Base-by-base conservation (phyloP, 2,888 invertebrate species). In the Eupeodes luniger region DNA sequence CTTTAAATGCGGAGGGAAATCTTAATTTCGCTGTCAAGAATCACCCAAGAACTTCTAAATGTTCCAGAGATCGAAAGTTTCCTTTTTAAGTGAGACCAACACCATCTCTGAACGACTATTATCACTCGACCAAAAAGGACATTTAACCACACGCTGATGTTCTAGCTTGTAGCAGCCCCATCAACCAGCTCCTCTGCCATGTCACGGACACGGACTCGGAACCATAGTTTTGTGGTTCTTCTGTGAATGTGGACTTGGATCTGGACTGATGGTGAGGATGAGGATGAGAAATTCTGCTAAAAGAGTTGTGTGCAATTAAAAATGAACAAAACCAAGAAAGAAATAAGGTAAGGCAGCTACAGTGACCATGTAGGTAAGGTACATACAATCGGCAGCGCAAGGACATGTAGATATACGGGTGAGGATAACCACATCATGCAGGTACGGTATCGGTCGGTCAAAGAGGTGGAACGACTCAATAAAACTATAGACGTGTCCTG, bases 231-330 rank as follows among this genome's bases (percentile, higher is more conserved):
- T 74, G 34, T 62, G 67, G 19, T 44, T 34, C 12, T 11, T n/a
- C 11, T 44, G 47, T 36, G 40, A 44, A 19, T 34, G 47, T 36
- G 57, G 12, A 11, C 11, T 19, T 57, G 34, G 14, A 40, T 1
- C 40, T 5, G 40, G 40, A 40, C 40, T 40, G 40, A 1, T 40
- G 6, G 9, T 40, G 40, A 9, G 5, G 40, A 40, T 5, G 40
- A 40, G 6, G 40, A 40, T 5, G 40, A 40, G 40, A 5, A 40
- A 16, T 12, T 40, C 47, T 77, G 16, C 70, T 80, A 16, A 69
- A 81, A 49, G 72, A 76, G 74, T 72, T 72, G 84, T 83, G 86
- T 64, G 78, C 87, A 87, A 87, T 87, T 81, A 87, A 84, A 87
- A 83, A 81, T 57, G 66, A 77, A 64, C 61, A 66, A 61, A 81